These are phyloP conservation scores for Eudemis profundana DNA, from an alignment of 2,888 invertebrate species.

Conservation along the genomic window DNA sequence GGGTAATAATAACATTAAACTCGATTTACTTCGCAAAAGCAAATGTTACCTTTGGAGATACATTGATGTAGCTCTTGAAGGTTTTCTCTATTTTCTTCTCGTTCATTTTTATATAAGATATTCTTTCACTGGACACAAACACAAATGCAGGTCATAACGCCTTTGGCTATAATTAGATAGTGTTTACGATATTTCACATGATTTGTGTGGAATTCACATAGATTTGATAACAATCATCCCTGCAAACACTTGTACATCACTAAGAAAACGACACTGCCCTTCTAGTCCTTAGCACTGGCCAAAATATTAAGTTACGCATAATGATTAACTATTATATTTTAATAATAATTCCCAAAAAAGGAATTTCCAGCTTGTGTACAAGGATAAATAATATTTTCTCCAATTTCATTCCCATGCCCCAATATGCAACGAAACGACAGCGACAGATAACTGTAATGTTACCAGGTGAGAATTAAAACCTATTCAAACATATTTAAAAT, in stretches of 20 bases:
- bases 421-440: conserved; percentile 55
- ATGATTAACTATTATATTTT: conserved; percentile 41
- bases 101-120: conserved; percentile 72
- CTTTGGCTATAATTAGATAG: conserved; percentile 30
- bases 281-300: conserved; percentile 31
- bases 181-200: conserved; percentile 69
- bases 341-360: conserved; percentile 44
- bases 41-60: conserved; percentile 70
- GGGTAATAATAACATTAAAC: not conserved
- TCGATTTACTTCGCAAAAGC: conserved; percentile 10
- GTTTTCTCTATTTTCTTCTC: conserved; percentile 83
- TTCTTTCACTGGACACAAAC: conserved; percentile 24
- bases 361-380: conserved; percentile 20
- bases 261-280: conserved; percentile 48
- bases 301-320: conserved; percentile 47
- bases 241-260: conserved; percentile 61
- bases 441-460: conserved; percentile 50
- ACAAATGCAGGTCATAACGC: conserved; percentile 26
- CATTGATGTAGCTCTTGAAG: conserved; percentile 85
- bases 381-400: conserved; percentile 43
- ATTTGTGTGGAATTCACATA: conserved; percentile 58
- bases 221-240: conserved; percentile 75
- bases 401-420: conserved; percentile 54
- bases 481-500: not conserved
- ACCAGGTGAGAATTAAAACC: conserved; percentile 35